Base-by-base conservation (phyloP, 2,113 vertebrate species). In the Megaceryle maxima region DNA sequence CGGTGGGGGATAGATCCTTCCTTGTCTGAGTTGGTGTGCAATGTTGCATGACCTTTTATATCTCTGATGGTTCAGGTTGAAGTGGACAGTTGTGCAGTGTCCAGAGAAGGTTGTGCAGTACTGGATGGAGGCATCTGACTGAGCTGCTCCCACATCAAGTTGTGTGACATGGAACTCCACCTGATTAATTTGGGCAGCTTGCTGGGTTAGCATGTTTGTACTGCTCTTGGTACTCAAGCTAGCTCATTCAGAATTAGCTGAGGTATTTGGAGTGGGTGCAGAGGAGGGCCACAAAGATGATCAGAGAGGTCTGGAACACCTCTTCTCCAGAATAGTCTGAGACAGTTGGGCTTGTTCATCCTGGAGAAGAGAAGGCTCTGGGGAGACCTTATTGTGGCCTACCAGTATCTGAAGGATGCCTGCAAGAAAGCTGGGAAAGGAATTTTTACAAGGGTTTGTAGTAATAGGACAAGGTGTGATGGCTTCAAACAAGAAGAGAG, bases 61-160 rank as follows among this genome's bases (percentile, higher is more conserved):
- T n/a, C 64, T 70, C 20, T 22, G 37, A 1, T 16, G 29, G 33
- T 2, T 33, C 2, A 12, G 73, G 57, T 2, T 56, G 1, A 28
- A 53, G 46, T 6, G 7, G 56, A 16, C 24, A 51, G 43, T 20
- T 22, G 46, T 18, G 53, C 13, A 11, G 5, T 24, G 51, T 15
- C 46, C 9, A 8, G 68, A 31, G 67, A 16, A 31, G 29, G 19
- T 59, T 85, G 26, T 51, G 43, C 57, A 35, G 29, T 9, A 4
- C 67, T 33, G 51, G 2, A 0, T 7, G 39, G 63, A 41, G 24
- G 39, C 10, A 8, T 37, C 68, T 57, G n/a, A 10, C 48, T 0
- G 0, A 57, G 59, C 44, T 85, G n/a, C 26, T 35, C 6, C 22
- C 5, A 8, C 6, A 43, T 6, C 22, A 22, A 66, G 19, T 12